Evolutionary conservation across 2,888 invertebrate genomes (phyloP).

Genomic region (Lordiphosa andalusiaca): DNA sequence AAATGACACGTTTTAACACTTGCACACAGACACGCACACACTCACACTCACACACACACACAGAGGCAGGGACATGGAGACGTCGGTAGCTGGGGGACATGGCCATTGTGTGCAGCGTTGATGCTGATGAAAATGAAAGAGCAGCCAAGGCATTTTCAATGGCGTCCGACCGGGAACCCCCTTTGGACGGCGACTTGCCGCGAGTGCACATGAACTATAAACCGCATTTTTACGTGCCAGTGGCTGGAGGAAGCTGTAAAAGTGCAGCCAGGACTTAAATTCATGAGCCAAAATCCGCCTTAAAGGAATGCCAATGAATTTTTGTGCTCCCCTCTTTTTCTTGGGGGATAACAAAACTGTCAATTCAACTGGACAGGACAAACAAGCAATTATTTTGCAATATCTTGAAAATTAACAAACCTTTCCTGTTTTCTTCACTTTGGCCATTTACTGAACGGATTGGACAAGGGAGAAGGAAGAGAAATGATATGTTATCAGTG

Average conservation of each 20-base stretch:
- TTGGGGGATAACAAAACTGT: conserved; percentile 19
- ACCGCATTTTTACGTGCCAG: conserved; percentile 64
- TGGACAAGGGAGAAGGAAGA: conserved; percentile 10
- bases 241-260: conserved; percentile 17
- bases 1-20: conserved; percentile 74
- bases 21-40: too few relatives aligned
- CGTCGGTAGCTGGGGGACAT: conserved; percentile 22
- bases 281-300: conserved; percentile 21
- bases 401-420: conserved; percentile 48
- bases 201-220: conserved; percentile 60
- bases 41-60: conserved; percentile 6
- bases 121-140: conserved; percentile 24
- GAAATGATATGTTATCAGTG: conserved; percentile 37
- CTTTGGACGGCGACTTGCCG: conserved; percentile 12
- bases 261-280: conserved; percentile 35
- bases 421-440: conserved; percentile 15
- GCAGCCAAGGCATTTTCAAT: conserved; percentile 2
- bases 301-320: conserved; percentile 13
- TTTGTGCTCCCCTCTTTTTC: neutral
- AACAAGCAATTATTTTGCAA: conserved; percentile 56
- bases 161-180: conserved; percentile 1
- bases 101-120: conserved; percentile 29
- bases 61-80: conserved; percentile 10
- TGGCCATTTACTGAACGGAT: conserved; percentile 3
- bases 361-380: conserved; percentile 23